Percentiles rank a stretch among this genome's conserved stretches.
phyloP scores from a whole-genome alignment of 2,888 invertebrate genomes.

The Iselma pallidipennis region DNA sequence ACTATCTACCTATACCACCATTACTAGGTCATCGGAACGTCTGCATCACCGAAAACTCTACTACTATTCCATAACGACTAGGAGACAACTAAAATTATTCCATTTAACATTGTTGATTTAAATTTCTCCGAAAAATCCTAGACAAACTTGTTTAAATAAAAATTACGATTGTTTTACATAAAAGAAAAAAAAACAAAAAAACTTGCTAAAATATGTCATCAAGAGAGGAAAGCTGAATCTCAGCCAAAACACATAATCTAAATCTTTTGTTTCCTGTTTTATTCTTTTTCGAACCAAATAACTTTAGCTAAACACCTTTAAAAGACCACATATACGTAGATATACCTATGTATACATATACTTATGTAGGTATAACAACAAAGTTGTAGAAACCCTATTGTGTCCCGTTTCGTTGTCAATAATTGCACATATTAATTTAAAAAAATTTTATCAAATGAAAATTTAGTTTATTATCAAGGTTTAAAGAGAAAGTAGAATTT shows the following conservation, averaged over 20 bases:
- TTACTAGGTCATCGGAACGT: conserved; percentile 25
- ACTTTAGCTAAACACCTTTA: too few species aligned
- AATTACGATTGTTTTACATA: too few species aligned
- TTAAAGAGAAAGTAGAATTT: not conserved
- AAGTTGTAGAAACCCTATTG: too few species aligned
- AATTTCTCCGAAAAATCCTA: too few species aligned
- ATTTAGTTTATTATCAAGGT: not conserved
- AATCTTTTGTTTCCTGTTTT: not conserved
- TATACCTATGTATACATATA: not conserved
- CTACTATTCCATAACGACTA: too few species aligned
- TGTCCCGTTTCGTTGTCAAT: too few species aligned
- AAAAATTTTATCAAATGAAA: not conserved
- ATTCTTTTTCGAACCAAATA: not conserved
- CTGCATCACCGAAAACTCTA: not conserved
- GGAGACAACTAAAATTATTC: too few species aligned
- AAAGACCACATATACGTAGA: too few species aligned
- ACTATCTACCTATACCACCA: not conserved
- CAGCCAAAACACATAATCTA: not conserved
- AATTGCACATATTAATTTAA: too few species aligned
- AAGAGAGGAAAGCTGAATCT: not conserved
- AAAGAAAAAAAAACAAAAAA: not conserved
- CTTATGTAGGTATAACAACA: not conserved
- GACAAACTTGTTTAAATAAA: too few species aligned
- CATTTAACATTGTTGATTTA: too few species aligned
- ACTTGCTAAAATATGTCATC: not conserved